phyloP scores from a whole-genome alignment of 2,888 invertebrate species.

The Drosophila paramelanica region DNA sequence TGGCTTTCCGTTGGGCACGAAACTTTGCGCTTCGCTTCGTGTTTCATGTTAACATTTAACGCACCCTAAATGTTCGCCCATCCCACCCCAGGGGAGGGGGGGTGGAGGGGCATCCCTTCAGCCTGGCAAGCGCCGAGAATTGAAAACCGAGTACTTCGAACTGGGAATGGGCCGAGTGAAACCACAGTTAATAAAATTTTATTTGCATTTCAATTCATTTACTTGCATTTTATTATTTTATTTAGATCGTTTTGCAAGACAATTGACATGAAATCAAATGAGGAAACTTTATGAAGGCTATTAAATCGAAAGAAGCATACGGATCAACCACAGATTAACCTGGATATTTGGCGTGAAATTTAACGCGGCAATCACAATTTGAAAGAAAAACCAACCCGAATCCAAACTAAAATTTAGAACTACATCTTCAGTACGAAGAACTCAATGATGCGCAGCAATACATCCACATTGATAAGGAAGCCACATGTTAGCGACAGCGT shows the following conservation, averaged over 20 bases:
- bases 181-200: constrained; percentile 72
- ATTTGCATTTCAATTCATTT: constrained; percentile 78
- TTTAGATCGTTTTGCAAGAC: constrained; percentile 60
- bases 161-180: constrained; percentile 13
- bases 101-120: background rate
- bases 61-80: constrained; percentile 54
- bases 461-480: background rate
- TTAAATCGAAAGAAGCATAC: constrained; percentile 37
- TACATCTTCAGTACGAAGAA: background rate
- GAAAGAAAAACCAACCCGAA: background rate
- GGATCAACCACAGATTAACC: too few species aligned
- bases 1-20: constrained; percentile 54
- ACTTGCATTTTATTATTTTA: constrained; percentile 74
- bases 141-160: background rate
- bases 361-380: background rate
- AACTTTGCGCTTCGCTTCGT: constrained; percentile 46
- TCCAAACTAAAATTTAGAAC: background rate
- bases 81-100: background rate
- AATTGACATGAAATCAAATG: constrained; percentile 76
- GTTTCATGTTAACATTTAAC: constrained; percentile 74
- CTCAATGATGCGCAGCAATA: background rate
- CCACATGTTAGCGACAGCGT: background rate
- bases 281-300: constrained; percentile 60
- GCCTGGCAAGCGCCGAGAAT: constrained; percentile 6
- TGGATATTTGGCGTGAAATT: too few species aligned